A percentile compares a stretch with the other conserved stretches of the same genome.
phyloP scores from a whole-genome alignment of 2,888 invertebrate genomes.

The Orgyia antiqua region DNA sequence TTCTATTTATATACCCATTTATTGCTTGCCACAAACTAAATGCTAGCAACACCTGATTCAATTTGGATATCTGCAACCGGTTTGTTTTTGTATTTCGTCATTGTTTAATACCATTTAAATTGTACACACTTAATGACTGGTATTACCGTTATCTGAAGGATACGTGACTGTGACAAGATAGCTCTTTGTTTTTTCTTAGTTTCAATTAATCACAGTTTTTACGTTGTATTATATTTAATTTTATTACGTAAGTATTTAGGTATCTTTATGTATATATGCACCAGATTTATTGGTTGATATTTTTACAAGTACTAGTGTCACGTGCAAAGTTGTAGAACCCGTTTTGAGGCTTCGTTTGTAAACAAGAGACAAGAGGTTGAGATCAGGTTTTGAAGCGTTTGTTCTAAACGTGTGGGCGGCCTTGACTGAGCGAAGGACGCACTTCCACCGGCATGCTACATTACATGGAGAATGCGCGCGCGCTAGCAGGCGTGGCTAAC shows the following conservation, averaged over 20 bases:
- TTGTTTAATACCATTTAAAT: conserved; percentile 10
- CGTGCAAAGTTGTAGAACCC: conserved; percentile 30
- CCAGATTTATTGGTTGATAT: too few species aligned
- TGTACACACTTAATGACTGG: conserved; percentile 6
- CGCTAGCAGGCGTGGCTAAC: conserved; percentile 43
- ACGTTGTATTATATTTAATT: conserved; percentile 9
- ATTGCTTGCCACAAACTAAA: conserved; percentile 28
- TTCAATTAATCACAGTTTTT: conserved; percentile 16
- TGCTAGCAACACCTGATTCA: conserved; percentile 33
- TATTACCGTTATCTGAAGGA: conserved; percentile 10
- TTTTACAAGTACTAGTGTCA: conserved; percentile 15
- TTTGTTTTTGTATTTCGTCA: conserved; percentile 18
- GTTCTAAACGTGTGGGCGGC: conserved; percentile 55
- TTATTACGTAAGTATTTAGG: conserved; percentile 7
- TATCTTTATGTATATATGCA: neutral
- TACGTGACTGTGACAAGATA: conserved; percentile 17
- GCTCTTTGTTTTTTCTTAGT: conserved; percentile 8
- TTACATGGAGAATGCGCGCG: conserved; percentile 38
- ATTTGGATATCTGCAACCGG: conserved; percentile 14
- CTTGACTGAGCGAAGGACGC: conserved; percentile 66
- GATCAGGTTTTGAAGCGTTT: conserved; percentile 44
- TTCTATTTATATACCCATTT: conserved; percentile 38
- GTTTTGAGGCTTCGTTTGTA: conserved; percentile 41
- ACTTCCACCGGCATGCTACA: conserved; percentile 32
- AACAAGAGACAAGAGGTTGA: conserved; percentile 34